Conservation (phyloP, 2,113 vertebrate species). For the Myodes glareolus region DNA sequence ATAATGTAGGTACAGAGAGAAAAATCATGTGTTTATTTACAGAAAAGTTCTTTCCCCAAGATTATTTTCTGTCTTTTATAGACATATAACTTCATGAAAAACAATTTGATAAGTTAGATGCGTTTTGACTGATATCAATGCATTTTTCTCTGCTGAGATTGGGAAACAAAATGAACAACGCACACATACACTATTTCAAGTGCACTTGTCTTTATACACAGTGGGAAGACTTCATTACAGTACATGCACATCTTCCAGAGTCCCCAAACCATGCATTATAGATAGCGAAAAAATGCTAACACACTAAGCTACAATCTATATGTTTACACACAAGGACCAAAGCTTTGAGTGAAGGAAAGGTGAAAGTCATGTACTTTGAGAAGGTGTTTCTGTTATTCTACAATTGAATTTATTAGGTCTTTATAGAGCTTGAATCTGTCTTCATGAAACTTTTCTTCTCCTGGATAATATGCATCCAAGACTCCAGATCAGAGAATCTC, state of each 20-base stretch:
- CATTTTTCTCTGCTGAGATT: neutral
- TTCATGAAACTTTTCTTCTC: neutral
- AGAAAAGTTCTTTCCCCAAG: neutral
- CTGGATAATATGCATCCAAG: neutral
- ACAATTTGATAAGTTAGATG: conserved; percentile 4
- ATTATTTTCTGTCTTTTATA: conserved; percentile 8
- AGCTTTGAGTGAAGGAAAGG: neutral
- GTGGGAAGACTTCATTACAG: neutral
- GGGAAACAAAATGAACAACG: neutral
- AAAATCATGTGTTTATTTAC: neutral
- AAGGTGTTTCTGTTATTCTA: neutral
- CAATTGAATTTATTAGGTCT: neutral
- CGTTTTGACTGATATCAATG: conserved; percentile 16
- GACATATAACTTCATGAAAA: neutral
- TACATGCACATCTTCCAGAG: neutral
- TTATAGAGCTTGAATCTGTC: neutral
- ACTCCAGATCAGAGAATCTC: neutral
- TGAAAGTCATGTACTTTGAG: neutral
- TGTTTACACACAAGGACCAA: neutral
- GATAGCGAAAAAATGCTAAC: neutral
- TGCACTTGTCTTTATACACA: neutral
- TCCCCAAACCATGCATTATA: neutral
- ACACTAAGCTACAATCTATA: neutral
- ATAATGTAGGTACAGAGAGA: neutral
- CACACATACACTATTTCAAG: neutral